A percentile compares a stretch with the other conserved stretches of the same genome.
These are phyloP conservation scores for Oreotrochilus melanogaster DNA, from an alignment of 2,113 vertebrate species.

Conservation along the genomic window DNA sequence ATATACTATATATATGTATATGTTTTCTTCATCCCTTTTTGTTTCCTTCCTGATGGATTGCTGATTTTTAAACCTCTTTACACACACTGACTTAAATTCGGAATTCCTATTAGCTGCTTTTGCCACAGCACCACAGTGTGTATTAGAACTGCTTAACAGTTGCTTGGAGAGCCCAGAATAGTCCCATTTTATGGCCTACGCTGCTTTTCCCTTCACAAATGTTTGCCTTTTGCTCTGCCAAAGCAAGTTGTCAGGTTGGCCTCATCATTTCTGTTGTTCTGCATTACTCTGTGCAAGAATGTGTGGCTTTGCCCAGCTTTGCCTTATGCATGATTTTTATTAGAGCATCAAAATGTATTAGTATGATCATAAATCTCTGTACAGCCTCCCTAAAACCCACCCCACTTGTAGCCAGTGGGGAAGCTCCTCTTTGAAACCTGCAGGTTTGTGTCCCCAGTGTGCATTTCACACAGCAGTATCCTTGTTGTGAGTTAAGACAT, in stretches of 20 bases:
- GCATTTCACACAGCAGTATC: accelerated
- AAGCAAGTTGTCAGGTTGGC: neutral
- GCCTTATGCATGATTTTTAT: neutral
- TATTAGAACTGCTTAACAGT: neutral
- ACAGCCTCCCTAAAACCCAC: neutral
- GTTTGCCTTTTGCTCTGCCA: neutral
- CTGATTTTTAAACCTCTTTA: neutral
- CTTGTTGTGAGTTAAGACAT: neutral
- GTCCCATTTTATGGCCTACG: accelerated
- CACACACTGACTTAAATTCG: neutral
- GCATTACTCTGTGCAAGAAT: neutral
- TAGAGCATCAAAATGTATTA: neutral
- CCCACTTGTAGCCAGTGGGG: neutral
- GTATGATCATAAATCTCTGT: neutral
- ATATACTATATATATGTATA: too few relatives aligned
- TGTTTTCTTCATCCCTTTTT: neutral
- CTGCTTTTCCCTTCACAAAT: neutral
- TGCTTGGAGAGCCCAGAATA: neutral
- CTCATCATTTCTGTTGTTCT: neutral
- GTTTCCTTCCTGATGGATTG: neutral
- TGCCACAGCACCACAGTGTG: neutral
- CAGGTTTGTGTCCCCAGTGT: neutral
- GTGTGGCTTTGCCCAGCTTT: neutral
- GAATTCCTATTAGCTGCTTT: neutral
- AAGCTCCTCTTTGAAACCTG: neutral